Evolutionary conservation across 2,888 invertebrate species (phyloP), one percentile per base, ranked within the genome.

Genomic region (Trypoxylon attenuatum): DNA sequence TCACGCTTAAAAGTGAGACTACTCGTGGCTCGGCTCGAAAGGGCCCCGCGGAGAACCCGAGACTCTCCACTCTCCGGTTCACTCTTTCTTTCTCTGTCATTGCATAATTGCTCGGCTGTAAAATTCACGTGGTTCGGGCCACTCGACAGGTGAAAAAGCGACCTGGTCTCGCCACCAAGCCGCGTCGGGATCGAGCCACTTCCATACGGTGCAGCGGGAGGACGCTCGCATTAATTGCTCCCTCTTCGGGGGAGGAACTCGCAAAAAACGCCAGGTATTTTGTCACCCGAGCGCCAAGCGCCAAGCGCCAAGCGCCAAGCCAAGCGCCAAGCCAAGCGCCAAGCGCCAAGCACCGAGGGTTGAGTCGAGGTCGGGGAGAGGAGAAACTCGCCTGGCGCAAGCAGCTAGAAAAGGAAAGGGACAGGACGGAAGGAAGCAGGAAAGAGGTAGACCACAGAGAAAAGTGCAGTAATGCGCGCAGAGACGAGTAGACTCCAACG

Each of bases 121-220:
- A 68, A 56, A 57, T 60, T 68, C 66, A 23, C 56, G 60, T 57
- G n/a, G 29, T 46, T 50, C 33, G 33, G 23, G 29, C 33, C 56
- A 51, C 50, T 66, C 50, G 65, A 56, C 60, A 60, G 66, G 56
- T 60, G 56, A 66, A 68, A 68, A 60, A 57, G 50, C 53, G 60
- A 53, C 56, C 46, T 5, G 47, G 8, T 25, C n/a, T n/a, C n/a
- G n/a, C n/a, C n/a, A n/a, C n/a, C n/a, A n/a, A n/a, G n/a, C 57
- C 39, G 16, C 0, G 49, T 54, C 56, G 43, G 33, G 49, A 52
- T 22, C 45, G 22, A 41, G 55, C 65, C 51, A 59, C 66, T 56
- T 29, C 39, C 55, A 27, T 43, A 38, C 47, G 47, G 25, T 51
- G 15, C 63, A 25, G 2, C 18, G 25, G 1, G 15, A 13, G 23